Base-by-base conservation (phyloP, 2,888 invertebrate species). In the Zeuzera pyrina region DNA sequence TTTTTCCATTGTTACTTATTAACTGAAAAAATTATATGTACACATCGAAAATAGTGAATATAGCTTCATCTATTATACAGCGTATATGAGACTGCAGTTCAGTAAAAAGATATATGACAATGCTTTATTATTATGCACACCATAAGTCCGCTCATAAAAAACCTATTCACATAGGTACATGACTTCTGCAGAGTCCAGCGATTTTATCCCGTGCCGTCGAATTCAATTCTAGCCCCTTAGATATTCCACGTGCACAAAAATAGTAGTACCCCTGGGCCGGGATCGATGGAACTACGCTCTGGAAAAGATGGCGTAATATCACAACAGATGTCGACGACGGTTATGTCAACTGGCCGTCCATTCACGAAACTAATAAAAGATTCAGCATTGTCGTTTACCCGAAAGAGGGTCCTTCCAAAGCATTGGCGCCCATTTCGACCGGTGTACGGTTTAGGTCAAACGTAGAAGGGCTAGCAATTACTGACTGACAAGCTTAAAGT, bases 361-460 rank as follows among this genome's bases (percentile, higher is more conserved):
- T 78, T 78, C 72, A 70, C 73, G 54, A 67, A 77, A 73, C 77
- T 77, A 79, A 81, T 83, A 83, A 79, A 79, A 81, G 77, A 81
- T 78, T 79, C 81, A 81, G 74, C 72, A 71, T 69, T 70, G 71
- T 68, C 76, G 74, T 74, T 74, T 64, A 57, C 47, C 58, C 62
- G 56, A 65, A 66, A 68, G 65, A 70, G 70, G 78, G 74, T 67
- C 50, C 60, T 70, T 63, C 58, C 55, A 52, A 58, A 58, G 57
- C 64, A 59, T 66, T 62, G 59, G 53, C 56, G 54, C 52, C 62
- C 62, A 62, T 64, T 64, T 45, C 47, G 42, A 47, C 45, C 51
- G 52, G 52, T 47, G 43, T 49, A 36, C 42, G 33, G 36, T 28
- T 16, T 25, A 32, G 32, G 30, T 65, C 57, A 57, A 60, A 57